phyloP scores from a whole-genome alignment of 1,140 invertebrate species.

The Anthonomus grandis region DNA sequence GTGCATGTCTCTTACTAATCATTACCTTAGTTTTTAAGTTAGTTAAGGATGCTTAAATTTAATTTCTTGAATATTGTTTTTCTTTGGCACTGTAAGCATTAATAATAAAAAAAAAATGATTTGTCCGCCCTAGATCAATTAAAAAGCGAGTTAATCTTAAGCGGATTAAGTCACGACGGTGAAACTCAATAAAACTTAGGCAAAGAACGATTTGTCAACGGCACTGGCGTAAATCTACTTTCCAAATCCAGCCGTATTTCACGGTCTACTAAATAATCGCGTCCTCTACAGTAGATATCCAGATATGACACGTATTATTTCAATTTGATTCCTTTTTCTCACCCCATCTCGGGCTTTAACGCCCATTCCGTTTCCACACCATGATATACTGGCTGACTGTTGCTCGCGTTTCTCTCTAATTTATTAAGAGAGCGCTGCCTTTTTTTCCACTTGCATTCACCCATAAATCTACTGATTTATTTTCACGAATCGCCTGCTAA shows the following conservation, averaged over 20 bases:
- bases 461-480: conserved; percentile 26
- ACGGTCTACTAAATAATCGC: conserved; percentile 22
- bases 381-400: conserved; percentile 30
- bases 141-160: too few species aligned
- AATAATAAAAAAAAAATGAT: too few species aligned
- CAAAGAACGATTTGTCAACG: conserved; percentile 15
- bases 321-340: conserved; percentile 31
- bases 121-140: too few species aligned
- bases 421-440: conserved; percentile 28
- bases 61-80: too few species aligned
- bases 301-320: conserved; percentile 31
- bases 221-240: conserved; percentile 15
- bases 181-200: conserved; percentile 11
- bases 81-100: too few species aligned
- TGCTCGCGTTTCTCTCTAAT: conserved; percentile 26
- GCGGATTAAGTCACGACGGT: too few species aligned
- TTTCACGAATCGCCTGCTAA: conserved; percentile 12
- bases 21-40: too few species aligned
- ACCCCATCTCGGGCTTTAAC: conserved; percentile 24
- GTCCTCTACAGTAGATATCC: conserved; percentile 18
- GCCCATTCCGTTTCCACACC: conserved; percentile 23
- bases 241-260: conserved; percentile 19
- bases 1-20: too few species aligned
- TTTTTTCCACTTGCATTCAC: conserved; percentile 9
- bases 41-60: too few species aligned